These are phyloP conservation scores for Cataglyphis albicans DNA, from an alignment of 2,888 invertebrate genomes.

Conservation along the genomic window DNA sequence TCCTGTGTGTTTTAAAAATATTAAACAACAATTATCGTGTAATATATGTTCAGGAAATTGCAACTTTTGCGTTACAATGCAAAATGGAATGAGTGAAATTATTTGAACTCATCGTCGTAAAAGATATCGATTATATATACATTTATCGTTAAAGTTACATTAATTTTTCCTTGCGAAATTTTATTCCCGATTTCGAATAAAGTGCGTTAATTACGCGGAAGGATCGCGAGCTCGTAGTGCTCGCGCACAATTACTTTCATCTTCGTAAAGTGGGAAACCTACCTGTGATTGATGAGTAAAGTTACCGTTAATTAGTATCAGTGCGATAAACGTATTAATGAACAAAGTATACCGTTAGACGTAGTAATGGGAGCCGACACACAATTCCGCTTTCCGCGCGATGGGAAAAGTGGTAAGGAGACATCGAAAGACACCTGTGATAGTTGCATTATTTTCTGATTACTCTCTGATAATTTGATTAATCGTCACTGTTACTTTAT, in stretches of 20 bases:
- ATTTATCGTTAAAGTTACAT: not conserved
- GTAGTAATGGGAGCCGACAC: not conserved
- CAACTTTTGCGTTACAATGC: not conserved
- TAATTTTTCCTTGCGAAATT: not conserved
- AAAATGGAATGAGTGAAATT: not conserved
- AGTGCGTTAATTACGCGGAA: conserved; percentile 3
- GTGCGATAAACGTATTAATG: conserved; percentile 36
- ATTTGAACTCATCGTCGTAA: not conserved
- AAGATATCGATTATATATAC: conserved; percentile 7
- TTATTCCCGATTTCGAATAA: not conserved
- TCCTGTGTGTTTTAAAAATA: not conserved
- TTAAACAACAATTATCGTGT: conserved; percentile 22
- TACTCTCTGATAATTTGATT: conserved; percentile 9
- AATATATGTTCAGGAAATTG: not conserved
- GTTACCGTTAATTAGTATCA: conserved; percentile 50
- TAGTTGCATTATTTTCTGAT: conserved; percentile 20
- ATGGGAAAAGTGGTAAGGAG: conserved; percentile 8
- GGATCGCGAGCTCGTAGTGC: not conserved
- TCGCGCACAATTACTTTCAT: not conserved
- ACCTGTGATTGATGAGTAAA: conserved; percentile 33
- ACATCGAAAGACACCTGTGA: not conserved
- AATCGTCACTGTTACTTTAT: conserved; percentile 20
- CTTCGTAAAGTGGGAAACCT: not conserved
- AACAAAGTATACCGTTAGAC: conserved; percentile 29
- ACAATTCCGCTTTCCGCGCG: conserved; percentile 30